Evolutionary conservation across 2,888 invertebrate species (phyloP), one percentile per base, ranked within the genome.

Genomic region (Drosophila birchii): DNA sequence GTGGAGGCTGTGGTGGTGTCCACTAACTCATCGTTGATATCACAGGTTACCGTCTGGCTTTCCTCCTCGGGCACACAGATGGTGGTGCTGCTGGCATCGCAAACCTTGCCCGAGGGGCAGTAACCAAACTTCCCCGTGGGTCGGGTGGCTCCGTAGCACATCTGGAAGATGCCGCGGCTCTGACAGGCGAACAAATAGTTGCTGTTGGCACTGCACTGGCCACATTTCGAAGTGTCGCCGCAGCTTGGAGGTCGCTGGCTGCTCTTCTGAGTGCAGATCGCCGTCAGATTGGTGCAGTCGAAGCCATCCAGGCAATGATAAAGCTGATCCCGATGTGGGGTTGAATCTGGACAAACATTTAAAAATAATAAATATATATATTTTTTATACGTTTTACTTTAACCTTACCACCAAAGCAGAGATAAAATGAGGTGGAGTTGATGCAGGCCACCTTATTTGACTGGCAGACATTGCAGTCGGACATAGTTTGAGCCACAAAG

Each of bases 391-490:
- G 2, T 14, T n/a, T 26, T 9, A 2, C 11, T 2, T 1, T 23
- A 0, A 14, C 76, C 76, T 47, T 70, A 91, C 91, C 84, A 16
- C 89, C 92, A 44, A 90, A 91, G 60, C 92, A 92, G 41, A 90
- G 67, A 54, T 91, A 81, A 57, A 86, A 92, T 1, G 91, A 91
- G 7, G 91, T 88, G 0, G 91, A 91, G 59, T 92, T 92, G 0
- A 91, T 78, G 64, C 91, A 92, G 47, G 92, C 91, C 2, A 70
- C 92, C 34, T 78, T 62, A 64, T 92, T 92, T 1, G 45, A 7
- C 64, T 92, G 91, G 7, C 91, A 92, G 7, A 91, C 88, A 73
- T 92, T 90, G 64, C 91, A 92, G 0, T 53, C 88, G 1, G 78
- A 78, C 0, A 69, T 3, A 0, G 70, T 66, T 20, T 59, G 73